phyloP scores from a whole-genome alignment of 2,797 vertebrate genomes.

The Tinamus major region DNA sequence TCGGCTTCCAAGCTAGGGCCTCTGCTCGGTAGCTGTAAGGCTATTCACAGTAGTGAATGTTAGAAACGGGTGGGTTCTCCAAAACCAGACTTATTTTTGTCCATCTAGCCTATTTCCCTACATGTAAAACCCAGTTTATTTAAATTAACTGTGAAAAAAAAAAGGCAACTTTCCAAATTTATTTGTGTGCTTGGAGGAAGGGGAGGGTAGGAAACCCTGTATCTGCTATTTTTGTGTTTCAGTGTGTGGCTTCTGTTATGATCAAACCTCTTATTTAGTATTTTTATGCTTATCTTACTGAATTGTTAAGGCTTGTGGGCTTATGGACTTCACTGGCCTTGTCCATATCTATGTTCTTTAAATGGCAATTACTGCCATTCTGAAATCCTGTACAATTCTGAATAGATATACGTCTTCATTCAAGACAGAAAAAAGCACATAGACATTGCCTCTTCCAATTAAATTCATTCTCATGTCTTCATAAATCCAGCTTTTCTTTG shows the following conservation, averaged over 20 bases:
- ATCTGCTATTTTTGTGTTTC: not conserved
- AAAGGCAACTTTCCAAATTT: not conserved
- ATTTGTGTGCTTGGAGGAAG: constrained; percentile 14
- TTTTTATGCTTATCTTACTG: not conserved
- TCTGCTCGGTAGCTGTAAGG: constrained; percentile 1
- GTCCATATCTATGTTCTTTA: not conserved
- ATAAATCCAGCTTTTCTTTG: not conserved
- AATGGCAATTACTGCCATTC: not conserved
- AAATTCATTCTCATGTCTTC: not conserved
- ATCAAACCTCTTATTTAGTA: not conserved
- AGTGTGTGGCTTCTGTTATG: not conserved
- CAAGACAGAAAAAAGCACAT: not conserved
- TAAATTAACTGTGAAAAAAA: constrained; percentile 8
- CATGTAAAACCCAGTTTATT: not conserved
- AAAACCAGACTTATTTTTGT: constrained; percentile 12
- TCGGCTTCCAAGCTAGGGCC: constrained; percentile 29
- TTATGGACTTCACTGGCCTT: not conserved
- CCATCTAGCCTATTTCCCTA: not conserved
- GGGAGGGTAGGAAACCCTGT: not conserved
- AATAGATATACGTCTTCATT: not conserved
- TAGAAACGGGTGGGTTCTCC: constrained; percentile 10
- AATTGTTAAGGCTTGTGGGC: not conserved
- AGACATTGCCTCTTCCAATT: not conserved
- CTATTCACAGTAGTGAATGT: not conserved
- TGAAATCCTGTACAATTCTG: not conserved